phyloP scores from a whole-genome alignment of 2,888 invertebrate genomes.

The Drosophila mimica region DNA sequence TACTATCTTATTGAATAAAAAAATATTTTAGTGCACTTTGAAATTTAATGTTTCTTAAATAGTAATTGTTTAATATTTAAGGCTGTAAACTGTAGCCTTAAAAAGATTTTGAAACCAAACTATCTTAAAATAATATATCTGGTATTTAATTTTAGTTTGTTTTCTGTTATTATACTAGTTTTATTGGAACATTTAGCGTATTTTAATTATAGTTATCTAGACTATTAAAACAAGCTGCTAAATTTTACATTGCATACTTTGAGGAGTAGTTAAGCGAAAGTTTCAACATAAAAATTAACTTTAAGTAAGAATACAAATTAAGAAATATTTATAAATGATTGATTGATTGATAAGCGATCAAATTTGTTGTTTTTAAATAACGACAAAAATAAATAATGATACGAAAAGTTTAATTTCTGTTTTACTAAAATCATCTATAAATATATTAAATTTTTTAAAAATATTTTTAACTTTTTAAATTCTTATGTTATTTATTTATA shows the following conservation, averaged over 20 bases:
- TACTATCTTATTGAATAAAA: background rate
- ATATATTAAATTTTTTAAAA: background rate
- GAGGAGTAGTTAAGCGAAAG: background rate
- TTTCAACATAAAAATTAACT: background rate
- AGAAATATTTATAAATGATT: background rate
- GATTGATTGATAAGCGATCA: background rate
- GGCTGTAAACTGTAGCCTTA: no score
- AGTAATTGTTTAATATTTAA: background rate
- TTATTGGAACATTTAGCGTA: background rate
- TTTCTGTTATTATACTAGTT: background rate
- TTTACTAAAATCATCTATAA: background rate
- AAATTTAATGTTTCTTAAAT: background rate
- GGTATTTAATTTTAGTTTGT: no score
- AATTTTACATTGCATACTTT: slow-evolving; percentile 37
- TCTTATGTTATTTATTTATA: background rate
- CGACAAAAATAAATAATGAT: background rate
- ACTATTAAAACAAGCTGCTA: background rate
- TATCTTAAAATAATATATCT: background rate
- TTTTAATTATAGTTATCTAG: background rate
- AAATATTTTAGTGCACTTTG: no score
- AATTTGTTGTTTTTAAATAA: background rate
- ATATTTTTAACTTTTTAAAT: no score
- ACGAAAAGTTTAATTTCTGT: background rate
- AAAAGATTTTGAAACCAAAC: background rate
- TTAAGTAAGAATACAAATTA: background rate